Conservation (phyloP, 2,888 invertebrate genomes). For the Odontocerum albicorne region DNA sequence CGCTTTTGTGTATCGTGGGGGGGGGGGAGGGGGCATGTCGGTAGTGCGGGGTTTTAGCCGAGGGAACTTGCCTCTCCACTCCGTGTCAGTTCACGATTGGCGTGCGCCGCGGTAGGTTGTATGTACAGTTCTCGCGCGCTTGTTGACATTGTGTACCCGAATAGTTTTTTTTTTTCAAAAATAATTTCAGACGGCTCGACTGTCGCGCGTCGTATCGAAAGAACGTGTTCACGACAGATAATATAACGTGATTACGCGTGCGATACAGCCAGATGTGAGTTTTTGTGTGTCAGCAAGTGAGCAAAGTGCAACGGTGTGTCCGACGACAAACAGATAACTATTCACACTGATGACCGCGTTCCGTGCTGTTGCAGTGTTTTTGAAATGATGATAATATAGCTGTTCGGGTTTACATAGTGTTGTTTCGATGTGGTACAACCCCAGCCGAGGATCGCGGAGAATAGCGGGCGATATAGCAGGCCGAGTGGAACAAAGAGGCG, state of each 20-base stretch:
- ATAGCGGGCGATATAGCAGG: not conserved
- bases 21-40: not conserved
- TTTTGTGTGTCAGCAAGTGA: too few species aligned
- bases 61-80: conserved; percentile 8
- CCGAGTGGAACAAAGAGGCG: not conserved
- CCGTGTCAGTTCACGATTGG: conserved; percentile 15
- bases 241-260: too few species aligned
- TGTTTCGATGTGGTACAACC: not conserved
- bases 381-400: conserved; percentile 1
- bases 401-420: not conserved
- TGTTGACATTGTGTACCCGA: conserved; percentile 4
- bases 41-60: conserved; percentile 1
- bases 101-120: conserved; percentile 18
- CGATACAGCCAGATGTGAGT: too few species aligned
- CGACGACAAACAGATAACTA: conserved; percentile 9
- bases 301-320: conserved; percentile 22
- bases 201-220: too few species aligned
- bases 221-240: too few species aligned
- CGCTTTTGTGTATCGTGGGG: not conserved
- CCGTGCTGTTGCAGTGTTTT: conserved; percentile 5
- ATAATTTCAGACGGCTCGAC: conserved; percentile 12
- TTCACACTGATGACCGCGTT: too few species aligned
- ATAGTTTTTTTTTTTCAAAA: conserved; percentile 23
- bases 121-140: not conserved
- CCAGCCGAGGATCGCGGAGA: conserved; percentile 1